These are phyloP conservation scores for Stegodyphus mimosarum DNA, from an alignment of 1,140 invertebrate genomes.

Conservation along the genomic window DNA sequence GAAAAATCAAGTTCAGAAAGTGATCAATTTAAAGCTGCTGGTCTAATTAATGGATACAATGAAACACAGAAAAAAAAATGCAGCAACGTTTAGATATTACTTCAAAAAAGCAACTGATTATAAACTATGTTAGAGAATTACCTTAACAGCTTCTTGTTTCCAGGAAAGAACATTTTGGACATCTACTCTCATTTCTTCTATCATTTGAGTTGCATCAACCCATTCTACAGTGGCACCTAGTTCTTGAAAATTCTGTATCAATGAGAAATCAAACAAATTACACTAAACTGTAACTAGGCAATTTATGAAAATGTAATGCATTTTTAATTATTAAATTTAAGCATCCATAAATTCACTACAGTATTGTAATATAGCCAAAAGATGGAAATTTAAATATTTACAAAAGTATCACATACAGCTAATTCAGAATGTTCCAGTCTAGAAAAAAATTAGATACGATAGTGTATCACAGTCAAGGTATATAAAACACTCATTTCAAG, in stretches of 20 bases:
- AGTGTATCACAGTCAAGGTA: too few relatives aligned
- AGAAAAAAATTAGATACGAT: too few relatives aligned
- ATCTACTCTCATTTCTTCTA: conserved; percentile 63
- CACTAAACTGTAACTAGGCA: not conserved
- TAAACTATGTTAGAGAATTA: not conserved
- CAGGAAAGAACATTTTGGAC: conserved; percentile 63
- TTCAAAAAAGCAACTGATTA: too few relatives aligned
- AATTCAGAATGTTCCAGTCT: too few relatives aligned
- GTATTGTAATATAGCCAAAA: too few relatives aligned
- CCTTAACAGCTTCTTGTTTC: conserved; percentile 63
- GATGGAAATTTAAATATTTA: not conserved
- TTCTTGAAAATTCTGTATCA: conserved; percentile 53
- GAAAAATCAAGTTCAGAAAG: too few relatives aligned
- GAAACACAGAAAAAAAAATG: too few relatives aligned
- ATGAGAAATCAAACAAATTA: not conserved
- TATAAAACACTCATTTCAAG: too few relatives aligned
- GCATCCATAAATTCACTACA: too few relatives aligned
- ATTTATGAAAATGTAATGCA: not conserved
- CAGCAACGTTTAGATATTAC: too few relatives aligned
- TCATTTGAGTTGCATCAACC: conserved; percentile 63
- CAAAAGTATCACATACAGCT: not conserved
- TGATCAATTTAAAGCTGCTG: too few relatives aligned
- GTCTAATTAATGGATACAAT: too few relatives aligned
- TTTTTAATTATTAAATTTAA: not conserved
- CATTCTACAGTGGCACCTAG: conserved; percentile 59